phyloP scores from a whole-genome alignment of 2,113 vertebrate species.

The Larimichthys polyactis region DNA sequence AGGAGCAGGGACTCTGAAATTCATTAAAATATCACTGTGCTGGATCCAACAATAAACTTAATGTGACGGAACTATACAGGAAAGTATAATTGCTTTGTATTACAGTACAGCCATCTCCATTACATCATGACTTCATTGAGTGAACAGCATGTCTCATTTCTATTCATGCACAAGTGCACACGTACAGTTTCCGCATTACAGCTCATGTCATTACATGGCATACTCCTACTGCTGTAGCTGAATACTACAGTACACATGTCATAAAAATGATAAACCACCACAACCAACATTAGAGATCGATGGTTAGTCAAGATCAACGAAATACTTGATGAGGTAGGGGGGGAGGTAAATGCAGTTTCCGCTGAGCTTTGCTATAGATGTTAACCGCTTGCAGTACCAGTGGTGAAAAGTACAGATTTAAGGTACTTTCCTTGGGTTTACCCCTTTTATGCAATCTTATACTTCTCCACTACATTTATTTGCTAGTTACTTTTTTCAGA shows the following conservation, averaged over 20 bases:
- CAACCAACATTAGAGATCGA: too few species aligned
- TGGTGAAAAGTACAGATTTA: neutral
- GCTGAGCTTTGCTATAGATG: neutral
- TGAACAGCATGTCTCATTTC: neutral
- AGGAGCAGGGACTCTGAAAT: constrained; percentile 5
- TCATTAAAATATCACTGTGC: neutral
- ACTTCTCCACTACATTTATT: neutral
- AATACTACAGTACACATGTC: neutral
- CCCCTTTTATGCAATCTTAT: neutral
- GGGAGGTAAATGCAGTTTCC: neutral
- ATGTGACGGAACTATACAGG: constrained; percentile 7
- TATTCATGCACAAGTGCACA: constrained; percentile 29
- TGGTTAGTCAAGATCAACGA: neutral
- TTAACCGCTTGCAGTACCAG: neutral
- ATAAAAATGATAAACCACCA: neutral
- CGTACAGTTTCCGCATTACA: neutral
- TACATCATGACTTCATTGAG: constrained; percentile 18
- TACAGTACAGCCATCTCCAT: neutral
- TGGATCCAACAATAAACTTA: constrained; percentile 22
- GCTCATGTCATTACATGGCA: neutral
- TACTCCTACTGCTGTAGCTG: neutral
- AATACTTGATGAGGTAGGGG: neutral
- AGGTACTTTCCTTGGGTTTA: neutral
- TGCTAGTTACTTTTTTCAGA: neutral
- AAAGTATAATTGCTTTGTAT: constrained; percentile 14